phyloP scores from a whole-genome alignment of 2,113 vertebrate species.

The Daboia siamensis region DNA sequence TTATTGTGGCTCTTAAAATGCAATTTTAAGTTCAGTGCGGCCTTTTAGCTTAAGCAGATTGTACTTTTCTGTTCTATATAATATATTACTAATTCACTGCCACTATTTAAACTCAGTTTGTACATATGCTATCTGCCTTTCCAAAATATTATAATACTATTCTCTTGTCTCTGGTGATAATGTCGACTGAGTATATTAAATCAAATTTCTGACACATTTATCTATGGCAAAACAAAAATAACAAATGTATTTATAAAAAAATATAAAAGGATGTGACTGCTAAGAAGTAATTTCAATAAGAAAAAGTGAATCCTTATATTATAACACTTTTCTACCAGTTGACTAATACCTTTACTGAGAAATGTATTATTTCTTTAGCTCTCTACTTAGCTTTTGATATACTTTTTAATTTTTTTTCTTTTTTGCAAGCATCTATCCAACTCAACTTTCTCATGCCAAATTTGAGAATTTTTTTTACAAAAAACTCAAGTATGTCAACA shows the following conservation, averaged over 20 bases:
- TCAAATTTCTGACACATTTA: neutral
- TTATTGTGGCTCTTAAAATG: neutral
- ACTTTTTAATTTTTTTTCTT: neutral
- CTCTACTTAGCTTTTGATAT: neutral
- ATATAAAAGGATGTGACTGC: neutral
- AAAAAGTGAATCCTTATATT: neutral
- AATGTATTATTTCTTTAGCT: neutral
- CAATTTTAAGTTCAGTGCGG: neutral
- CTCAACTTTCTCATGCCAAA: neutral
- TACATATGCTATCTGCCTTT: neutral
- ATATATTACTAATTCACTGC: neutral
- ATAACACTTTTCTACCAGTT: neutral
- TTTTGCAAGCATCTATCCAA: neutral
- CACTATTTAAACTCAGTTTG: neutral
- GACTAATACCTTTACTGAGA: neutral
- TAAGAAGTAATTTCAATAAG: neutral
- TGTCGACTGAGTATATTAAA: neutral
- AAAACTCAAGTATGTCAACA: neutral
- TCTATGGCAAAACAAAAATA: neutral
- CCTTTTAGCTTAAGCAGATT: neutral
- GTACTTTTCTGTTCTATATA: neutral
- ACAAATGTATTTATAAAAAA: neutral
- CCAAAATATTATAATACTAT: neutral
- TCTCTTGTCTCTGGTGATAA: neutral
- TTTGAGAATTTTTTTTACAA: neutral